Base-by-base conservation (phyloP, 2,888 invertebrate genomes). In the Gastrophysa polygoni region DNA sequence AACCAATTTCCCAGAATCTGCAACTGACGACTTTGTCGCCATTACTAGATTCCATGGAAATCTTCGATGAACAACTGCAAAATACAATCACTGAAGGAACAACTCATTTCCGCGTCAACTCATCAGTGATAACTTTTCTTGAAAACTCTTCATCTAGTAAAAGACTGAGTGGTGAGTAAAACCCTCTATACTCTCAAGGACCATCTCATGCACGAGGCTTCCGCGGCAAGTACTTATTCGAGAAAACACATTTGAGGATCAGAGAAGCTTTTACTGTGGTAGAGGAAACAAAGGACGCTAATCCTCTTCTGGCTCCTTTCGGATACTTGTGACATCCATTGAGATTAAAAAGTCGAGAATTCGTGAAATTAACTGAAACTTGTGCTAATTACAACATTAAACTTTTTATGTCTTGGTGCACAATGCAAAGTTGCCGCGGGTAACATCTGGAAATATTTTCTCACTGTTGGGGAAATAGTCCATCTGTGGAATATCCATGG, bases 291-390 rank as follows among this genome's bases (percentile, higher is more conserved):
- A 32, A 32, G 32, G 32, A 32, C 32, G 10, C 6, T 50, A 59
- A 44, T 59, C 49, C 55, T 55, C 48, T 62, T 62, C 56, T 55
- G 56, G 46, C 44, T 63, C 58, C 62, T 32, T 49, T 54, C 44
- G 56, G 59, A 58, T 48, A 59, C 59, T 59, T 59, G 55, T 38
- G 63, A 59, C 55, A 52, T 52, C 38, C 32, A 34, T 18, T 8
- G 43, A 52, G 38, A 59, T 63, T 57, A 59, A 63, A 63, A 59
- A 62, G 58, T 54, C 58, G 28, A 46, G 50, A 46, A 63, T 59
- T 55, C 50, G 55, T 46, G 28, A 63, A 58, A 63, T 63, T 63
- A 63, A 63, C 59, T 55, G 55, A 50, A 63, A 63, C 59, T 63
- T 62, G 50, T 56, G 38, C 52, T 63, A 63, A 62, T 60, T 60